phyloP scores from a whole-genome alignment of 2,797 vertebrate species.

The Phoxinus dragarum region DNA sequence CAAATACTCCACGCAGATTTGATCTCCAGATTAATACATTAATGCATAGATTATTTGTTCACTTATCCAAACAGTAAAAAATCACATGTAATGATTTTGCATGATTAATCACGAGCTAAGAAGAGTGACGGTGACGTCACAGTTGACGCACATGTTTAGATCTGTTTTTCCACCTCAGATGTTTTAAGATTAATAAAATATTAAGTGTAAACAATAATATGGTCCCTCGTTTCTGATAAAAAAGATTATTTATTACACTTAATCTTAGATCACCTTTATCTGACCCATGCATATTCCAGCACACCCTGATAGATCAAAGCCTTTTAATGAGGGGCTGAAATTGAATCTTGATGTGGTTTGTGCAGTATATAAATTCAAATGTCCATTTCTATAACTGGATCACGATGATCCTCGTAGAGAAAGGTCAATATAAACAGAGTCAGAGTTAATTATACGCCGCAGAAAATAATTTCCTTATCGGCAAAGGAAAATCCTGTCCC shows the following conservation, averaged over 20 bases:
- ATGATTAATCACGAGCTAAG: not conserved
- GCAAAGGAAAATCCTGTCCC: not conserved
- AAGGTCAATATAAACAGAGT: constrained; percentile 6
- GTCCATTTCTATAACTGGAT: not conserved
- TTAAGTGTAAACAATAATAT: not conserved
- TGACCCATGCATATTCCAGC: not conserved
- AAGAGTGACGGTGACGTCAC: not conserved
- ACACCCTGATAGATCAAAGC: not conserved
- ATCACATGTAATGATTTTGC: not conserved
- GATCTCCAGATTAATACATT: not conserved
- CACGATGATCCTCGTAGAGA: not conserved
- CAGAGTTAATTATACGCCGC: not conserved
- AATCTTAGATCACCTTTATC: not conserved
- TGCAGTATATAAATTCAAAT: not conserved
- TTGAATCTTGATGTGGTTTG: not conserved
- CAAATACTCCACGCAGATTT: not conserved
- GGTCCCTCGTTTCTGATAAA: not conserved
- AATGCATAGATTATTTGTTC: not conserved
- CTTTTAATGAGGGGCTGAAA: not conserved
- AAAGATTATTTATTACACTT: not conserved
- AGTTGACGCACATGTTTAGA: not conserved
- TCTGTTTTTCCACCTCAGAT: not conserved
- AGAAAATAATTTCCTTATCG: not conserved
- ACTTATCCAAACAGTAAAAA: not conserved
- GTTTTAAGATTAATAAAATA: not conserved